These are phyloP conservation scores for Syrrhaptes paradoxus DNA, from an alignment of 2,113 vertebrate genomes.

Conservation along the genomic window DNA sequence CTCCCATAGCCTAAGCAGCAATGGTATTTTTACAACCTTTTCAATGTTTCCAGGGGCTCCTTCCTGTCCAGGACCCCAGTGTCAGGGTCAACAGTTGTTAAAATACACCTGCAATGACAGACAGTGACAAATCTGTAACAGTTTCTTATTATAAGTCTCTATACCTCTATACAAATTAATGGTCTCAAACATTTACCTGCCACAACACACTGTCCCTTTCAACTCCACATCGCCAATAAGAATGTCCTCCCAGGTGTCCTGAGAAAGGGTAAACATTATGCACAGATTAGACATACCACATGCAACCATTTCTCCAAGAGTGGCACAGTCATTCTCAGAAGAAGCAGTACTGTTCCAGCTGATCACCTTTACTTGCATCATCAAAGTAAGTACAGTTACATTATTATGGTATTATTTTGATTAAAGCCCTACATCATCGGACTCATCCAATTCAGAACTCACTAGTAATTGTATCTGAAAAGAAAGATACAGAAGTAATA, in stretches of 20 bases:
- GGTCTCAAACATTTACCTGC: conserved; percentile 77
- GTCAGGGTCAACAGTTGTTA: conserved; percentile 92
- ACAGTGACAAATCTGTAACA: background rate
- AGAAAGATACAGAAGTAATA: background rate
- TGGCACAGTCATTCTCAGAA: background rate
- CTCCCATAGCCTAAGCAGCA: too few relatives aligned
- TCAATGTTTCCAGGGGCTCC: conserved; percentile 91
- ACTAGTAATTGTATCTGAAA: background rate
- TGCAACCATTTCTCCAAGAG: background rate
- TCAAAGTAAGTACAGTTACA: background rate
- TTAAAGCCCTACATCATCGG: background rate
- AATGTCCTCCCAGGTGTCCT: conserved; percentile 93
- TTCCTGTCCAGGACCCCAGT: conserved; percentile 88
- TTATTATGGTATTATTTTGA: background rate
- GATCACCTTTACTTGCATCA: background rate
- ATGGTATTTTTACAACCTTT: conserved; percentile 77
- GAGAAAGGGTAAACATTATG: background rate
- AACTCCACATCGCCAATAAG: conserved; percentile 85
- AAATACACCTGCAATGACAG: conserved; percentile 82
- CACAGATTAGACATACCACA: background rate
- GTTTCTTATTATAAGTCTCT: background rate
- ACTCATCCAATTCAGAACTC: background rate
- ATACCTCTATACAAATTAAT: background rate
- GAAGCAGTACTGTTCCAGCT: background rate
- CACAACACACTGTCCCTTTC: conserved; percentile 84